Evolutionary conservation across 2,797 vertebrate genomes (phyloP).

Genomic region (Amblyraja radiata): DNA sequence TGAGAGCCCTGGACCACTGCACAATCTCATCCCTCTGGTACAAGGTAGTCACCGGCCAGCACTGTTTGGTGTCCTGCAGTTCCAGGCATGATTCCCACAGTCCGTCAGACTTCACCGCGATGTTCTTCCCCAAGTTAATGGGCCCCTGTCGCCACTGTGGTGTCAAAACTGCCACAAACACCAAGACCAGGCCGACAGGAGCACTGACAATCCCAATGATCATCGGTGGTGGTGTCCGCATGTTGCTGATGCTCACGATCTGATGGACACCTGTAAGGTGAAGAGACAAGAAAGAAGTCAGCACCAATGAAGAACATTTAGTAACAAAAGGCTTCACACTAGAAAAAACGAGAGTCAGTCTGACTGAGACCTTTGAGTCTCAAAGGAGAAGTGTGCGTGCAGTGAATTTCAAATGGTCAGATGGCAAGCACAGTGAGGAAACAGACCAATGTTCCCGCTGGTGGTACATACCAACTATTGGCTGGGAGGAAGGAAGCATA

Average conservation of each 20-base stretch:
- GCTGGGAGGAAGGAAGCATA: no score
- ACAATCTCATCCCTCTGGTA: constrained; percentile 59
- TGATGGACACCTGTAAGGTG: not conserved
- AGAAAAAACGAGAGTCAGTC: not conserved
- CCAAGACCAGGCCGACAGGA: constrained; percentile 63
- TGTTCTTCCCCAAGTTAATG: constrained; percentile 49
- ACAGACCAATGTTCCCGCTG: no score
- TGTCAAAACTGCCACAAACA: constrained; percentile 68
- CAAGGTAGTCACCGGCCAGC: constrained; percentile 59
- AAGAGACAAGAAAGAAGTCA: not conserved
- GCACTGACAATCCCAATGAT: constrained; percentile 68
- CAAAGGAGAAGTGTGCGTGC: not conserved
- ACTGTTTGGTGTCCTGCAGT: constrained; percentile 65
- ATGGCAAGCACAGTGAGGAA: no score
- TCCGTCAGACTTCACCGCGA: constrained; percentile 57
- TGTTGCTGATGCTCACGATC: constrained; percentile 39
- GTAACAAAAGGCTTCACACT: not conserved
- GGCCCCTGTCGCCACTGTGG: constrained; percentile 69
- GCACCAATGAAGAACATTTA: not conserved
- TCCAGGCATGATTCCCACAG: constrained; percentile 70
- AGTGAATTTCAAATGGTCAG: no score
- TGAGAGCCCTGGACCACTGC: constrained; percentile 56
- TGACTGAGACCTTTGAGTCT: not conserved
- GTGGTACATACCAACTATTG: no score
- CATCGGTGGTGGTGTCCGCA: constrained; percentile 67